These are phyloP conservation scores for Bombyx mandarina DNA, from an alignment of 1,140 invertebrate genomes.

Conservation along the genomic window DNA sequence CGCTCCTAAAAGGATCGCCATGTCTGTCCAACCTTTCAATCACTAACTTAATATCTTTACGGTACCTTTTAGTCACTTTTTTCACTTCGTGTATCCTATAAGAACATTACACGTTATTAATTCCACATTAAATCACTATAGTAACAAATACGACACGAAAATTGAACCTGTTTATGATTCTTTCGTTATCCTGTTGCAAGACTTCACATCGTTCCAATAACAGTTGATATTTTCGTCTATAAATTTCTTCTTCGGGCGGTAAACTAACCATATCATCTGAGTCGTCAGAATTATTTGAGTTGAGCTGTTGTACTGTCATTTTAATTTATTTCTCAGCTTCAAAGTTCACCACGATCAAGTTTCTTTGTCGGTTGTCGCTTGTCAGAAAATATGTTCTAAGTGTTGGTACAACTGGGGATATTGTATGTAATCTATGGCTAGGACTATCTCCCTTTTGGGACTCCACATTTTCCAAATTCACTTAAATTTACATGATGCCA, in stretches of 20 bases:
- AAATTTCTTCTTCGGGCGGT: slow-evolving; percentile 72
- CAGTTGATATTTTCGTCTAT: slow-evolving; percentile 75
- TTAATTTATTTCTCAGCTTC: slow-evolving; percentile 67
- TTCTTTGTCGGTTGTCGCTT: slow-evolving; percentile 49
- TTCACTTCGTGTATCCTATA: slow-evolving; percentile 74
- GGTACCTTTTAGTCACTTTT: slow-evolving; percentile 71
- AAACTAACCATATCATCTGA: slow-evolving; percentile 71
- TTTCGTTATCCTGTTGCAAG: slow-evolving; percentile 77
- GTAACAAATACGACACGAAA: slow-evolving; percentile 13
- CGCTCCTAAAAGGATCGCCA: slow-evolving; percentile 62
- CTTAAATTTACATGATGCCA: too few relatives aligned
- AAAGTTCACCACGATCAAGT: slow-evolving; percentile 65
- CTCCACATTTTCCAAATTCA: too few relatives aligned
- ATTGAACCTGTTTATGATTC: slow-evolving; percentile 74
- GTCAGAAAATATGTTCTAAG: slow-evolving; percentile 13
- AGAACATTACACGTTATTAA: slow-evolving; percentile 18
- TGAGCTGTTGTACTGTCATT: slow-evolving; percentile 70
- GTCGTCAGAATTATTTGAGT: slow-evolving; percentile 71
- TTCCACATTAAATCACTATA: slow-evolving; percentile 10
- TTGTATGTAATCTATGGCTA: too few relatives aligned
- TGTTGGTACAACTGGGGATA: slow-evolving; percentile 22
- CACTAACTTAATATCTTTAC: slow-evolving; percentile 71
- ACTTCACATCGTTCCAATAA: slow-evolving; percentile 76
- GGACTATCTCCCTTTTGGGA: too few relatives aligned
- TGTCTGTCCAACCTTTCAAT: slow-evolving; percentile 67